Evolutionary conservation across 2,797 vertebrate genomes (phyloP), one percentile per base, ranked within the genome.

Genomic region (Sphaeramia orbicularis): DNA sequence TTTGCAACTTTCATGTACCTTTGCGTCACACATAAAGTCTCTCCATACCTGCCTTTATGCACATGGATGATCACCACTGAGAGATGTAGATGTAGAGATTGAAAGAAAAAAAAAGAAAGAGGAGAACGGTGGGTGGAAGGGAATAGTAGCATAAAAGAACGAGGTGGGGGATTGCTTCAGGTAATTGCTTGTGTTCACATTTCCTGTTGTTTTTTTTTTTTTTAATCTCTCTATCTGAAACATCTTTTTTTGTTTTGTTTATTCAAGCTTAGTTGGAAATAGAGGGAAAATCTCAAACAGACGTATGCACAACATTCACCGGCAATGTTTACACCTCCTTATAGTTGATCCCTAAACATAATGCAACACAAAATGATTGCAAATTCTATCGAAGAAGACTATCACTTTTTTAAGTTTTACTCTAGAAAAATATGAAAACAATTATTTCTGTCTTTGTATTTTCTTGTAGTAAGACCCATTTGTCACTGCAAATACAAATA

Each of bases 61-160:
- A 53, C 50, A 58, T 43, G 60, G 54, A 48, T 71, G 71, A 64
- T 56, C 48, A 21, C 36, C 16, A 2, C 14, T 1, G 14, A 65
- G 35, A 59, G 11, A 60, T 16, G 45, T 30, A 41, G 21, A 24
- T 24, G 21, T 24, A 27, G 14, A 60, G 50, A 24, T 14, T 35
- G 40, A 53, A 10, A 47, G 21, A 15, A 19, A 6, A 6, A 12
- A 7, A n/a, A 6, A 16, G 13, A 10, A 9, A 15, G 14, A n/a
- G n/a, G 43, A 37, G 37, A 24, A 9, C 10, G 13, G 18, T 11
- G 47, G 66, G 9, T 32, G 24, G 44, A 55, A 41, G 15, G 24
- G 53, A 10, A 41, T n/a, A 43, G 78, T 57, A 71, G 49, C 54
- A 62, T 52, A 47, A 54, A 32, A 69, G 32, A 35, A 47, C 55